Evolutionary conservation across 2,888 invertebrate species (phyloP), one percentile per base, ranked within the genome.

Genomic region (Nomada goodeniana): DNA sequence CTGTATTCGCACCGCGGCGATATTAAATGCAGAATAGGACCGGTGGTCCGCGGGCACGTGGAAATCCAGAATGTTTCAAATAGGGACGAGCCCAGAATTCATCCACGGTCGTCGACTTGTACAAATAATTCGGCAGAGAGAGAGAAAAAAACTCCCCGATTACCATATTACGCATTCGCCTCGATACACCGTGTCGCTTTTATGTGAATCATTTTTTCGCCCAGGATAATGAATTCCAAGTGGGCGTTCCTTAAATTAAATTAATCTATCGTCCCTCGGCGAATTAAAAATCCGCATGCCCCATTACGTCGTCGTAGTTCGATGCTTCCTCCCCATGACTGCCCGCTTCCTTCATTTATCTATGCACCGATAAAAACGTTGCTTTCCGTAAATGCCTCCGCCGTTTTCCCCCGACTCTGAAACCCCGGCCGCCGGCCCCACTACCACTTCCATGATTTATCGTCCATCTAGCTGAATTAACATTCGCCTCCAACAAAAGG

Each of bases 401-500:
- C 47, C 15, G 15, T 15, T 47, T 47, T 13, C 47, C 47, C 15
- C 15, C 47, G 47, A 13, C 13, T 47, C 47, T 47, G 15, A 2
- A 47, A 15, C 36, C 36, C 36, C 5, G 0, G 36, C 36, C 36
- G 7, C n/a, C n/a, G 3, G 53, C 20, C 23, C 3, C 2, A 13
- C 53, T 10, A 20, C 20, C 10, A 20, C 20, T 53, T 53, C 20
- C 2, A 53, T 9, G 13, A 20, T 53, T 11, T 23, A 57, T 13
- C 57, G 23, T 10, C 57, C 13, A 47, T 47, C 15, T 47, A 47
- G 15, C 15, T 11, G 47, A 47, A 47, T 57, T 57, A 60, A 70
- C 76, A 71, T 71, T 60, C 55, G 26, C 50, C 29, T 47, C 13
- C 23, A 47, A 69, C 72, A 59, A 47, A 36, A 20, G 47, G 47